phyloP scores from a whole-genome alignment of 2,888 invertebrate genomes.

The Microdon myrmicae region DNA sequence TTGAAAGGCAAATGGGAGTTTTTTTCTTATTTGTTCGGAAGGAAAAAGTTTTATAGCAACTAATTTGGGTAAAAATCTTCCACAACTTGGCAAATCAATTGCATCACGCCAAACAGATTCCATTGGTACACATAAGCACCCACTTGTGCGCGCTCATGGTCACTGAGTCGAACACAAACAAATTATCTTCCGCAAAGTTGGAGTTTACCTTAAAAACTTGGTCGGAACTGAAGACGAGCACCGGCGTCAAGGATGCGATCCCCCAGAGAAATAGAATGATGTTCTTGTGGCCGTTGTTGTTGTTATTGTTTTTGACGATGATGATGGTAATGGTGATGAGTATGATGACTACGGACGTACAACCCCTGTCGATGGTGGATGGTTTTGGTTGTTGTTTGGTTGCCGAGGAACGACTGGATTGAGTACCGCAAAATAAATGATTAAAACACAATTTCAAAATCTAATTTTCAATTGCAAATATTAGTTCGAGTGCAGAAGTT shows the following conservation, averaged over 20 bases:
- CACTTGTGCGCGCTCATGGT: conserved; percentile 6
- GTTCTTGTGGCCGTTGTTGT: conserved; percentile 5
- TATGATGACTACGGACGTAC: conserved; percentile 20
- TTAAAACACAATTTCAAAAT: conserved; percentile 52
- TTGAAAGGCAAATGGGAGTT: conserved; percentile 6
- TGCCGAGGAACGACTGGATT: conserved; percentile 6
- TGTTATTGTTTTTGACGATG: too few species aligned
- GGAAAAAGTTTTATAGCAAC: conserved; percentile 28
- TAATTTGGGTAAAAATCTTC: conserved; percentile 34
- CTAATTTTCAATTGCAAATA: conserved; percentile 53
- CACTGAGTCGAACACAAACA: conserved; percentile 35
- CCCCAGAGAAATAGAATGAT: background rate
- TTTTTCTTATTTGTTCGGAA: conserved; percentile 38
- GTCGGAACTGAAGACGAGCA: background rate
- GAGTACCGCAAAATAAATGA: conserved; percentile 45
- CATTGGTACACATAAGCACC: conserved; percentile 19
- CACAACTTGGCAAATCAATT: conserved; percentile 41
- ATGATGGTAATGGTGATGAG: conserved; percentile 13
- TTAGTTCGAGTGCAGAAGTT: conserved; percentile 49
- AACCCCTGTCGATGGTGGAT: conserved; percentile 19
- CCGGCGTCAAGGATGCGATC: too few species aligned
- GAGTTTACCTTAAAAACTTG: conserved; percentile 47
- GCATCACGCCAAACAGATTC: conserved; percentile 20
- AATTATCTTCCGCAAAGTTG: conserved; percentile 49
- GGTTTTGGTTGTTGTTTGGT: conserved; percentile 46